phyloP scores from a whole-genome alignment of 30 jellyfish, hydroid and myxozoan genomes.

The Phacellophora camtschatica region DNA sequence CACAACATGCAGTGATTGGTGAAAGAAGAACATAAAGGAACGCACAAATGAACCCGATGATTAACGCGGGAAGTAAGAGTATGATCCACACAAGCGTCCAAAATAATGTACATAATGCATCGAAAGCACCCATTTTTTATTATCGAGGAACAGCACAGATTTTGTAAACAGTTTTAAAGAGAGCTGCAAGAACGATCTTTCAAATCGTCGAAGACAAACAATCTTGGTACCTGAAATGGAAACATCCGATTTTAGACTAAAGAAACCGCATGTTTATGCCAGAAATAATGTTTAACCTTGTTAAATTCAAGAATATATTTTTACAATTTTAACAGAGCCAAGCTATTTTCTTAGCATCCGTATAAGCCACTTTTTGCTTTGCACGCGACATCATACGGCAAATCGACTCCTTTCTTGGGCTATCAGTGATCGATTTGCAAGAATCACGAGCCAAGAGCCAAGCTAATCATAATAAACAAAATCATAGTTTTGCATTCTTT shows the following conservation, averaged over 20 bases:
- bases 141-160: background rate
- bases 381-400: slow-evolving; percentile 61
- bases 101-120: slow-evolving; percentile 72
- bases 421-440: slow-evolving; percentile 65
- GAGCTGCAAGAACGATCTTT: too few relatives aligned
- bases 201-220: too few relatives aligned
- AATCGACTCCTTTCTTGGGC: slow-evolving; percentile 68
- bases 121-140: slow-evolving; percentile 79
- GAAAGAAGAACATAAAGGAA: slow-evolving; percentile 70
- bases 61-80: slow-evolving; percentile 40
- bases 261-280: too few relatives aligned
- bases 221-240: too few relatives aligned
- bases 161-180: too few relatives aligned
- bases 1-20: slow-evolving; percentile 77
- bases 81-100: slow-evolving; percentile 83
- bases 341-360: slow-evolving; percentile 81
- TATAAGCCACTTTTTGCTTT: slow-evolving; percentile 69
- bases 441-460: too few relatives aligned
- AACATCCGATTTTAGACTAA: too few relatives aligned
- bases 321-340: too few relatives aligned
- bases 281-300: too few relatives aligned
- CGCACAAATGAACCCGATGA: slow-evolving; percentile 70
- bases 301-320: too few relatives aligned
- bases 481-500: too few relatives aligned
- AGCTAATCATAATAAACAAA: too few relatives aligned